Conservation (phyloP, 2,113 vertebrate genomes). For the Martes martes region DNA sequence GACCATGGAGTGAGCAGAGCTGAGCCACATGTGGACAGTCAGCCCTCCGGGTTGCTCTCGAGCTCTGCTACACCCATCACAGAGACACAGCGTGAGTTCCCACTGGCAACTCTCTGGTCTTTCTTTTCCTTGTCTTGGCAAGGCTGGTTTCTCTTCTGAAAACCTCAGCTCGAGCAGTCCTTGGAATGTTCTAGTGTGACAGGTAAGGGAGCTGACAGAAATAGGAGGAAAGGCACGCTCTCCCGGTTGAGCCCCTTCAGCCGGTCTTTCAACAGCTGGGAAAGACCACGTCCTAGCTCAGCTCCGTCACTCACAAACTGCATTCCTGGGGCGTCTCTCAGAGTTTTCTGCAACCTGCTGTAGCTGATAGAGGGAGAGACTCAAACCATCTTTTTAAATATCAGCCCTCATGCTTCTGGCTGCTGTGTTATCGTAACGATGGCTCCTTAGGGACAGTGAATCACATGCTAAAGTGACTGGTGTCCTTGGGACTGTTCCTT, state of each 20-base stretch:
- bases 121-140: not conserved
- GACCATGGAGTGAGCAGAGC: not conserved
- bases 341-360: not conserved
- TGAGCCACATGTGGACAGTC: fast-evolving
- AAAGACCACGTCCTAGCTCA: not conserved
- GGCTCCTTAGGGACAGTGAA: not conserved
- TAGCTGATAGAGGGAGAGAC: not conserved
- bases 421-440: not conserved
- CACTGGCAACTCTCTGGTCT: not conserved
- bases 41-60: not conserved
- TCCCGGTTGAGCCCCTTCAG: not conserved
- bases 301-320: not conserved
- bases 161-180: not conserved
- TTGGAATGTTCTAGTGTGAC: not conserved
- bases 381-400: not conserved
- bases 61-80: not conserved
- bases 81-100: not conserved
- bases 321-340: not conserved
- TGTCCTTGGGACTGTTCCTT: not conserved
- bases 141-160: not conserved
- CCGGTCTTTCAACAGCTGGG: not conserved
- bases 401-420: not conserved
- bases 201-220: not conserved
- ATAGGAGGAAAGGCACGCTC: not conserved
- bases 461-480: not conserved